phyloP scores from a whole-genome alignment of 2,888 invertebrate species.

The Tetrapedia diversipes region DNA sequence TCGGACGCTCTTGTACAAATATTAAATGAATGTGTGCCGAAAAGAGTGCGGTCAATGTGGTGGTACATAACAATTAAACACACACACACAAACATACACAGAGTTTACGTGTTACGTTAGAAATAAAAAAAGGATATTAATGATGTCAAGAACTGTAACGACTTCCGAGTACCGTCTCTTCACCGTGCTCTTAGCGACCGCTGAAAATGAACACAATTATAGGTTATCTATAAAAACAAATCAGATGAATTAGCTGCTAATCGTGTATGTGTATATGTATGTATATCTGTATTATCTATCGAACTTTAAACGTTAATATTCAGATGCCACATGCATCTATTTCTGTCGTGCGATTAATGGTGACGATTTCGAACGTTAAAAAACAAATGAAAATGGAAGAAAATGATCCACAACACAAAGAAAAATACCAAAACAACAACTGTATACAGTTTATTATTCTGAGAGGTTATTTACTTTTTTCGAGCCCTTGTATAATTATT shows the following conservation, averaged over 20 bases:
- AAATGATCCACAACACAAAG: slow-evolving; percentile 57
- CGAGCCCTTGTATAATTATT: slow-evolving; percentile 72
- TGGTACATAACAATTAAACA: slow-evolving; percentile 35
- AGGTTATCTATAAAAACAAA: slow-evolving; percentile 68
- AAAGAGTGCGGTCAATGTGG: slow-evolving; percentile 59
- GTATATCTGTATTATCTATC: slow-evolving; percentile 74
- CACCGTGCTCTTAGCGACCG: slow-evolving; percentile 71
- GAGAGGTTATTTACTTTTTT: slow-evolving; percentile 71
- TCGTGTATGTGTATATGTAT: slow-evolving; percentile 75
- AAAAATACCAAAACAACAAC: slow-evolving; percentile 66
- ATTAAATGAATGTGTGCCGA: slow-evolving; percentile 59
- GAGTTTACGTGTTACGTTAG: slow-evolving; percentile 10
- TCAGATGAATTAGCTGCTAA: slow-evolving; percentile 74
- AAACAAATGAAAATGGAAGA: slow-evolving; percentile 31
- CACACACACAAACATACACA: neutral
- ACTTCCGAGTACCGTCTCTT: slow-evolving; percentile 56
- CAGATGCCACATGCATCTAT: slow-evolving; percentile 69
- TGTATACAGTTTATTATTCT: slow-evolving; percentile 71
- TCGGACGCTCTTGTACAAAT: slow-evolving; percentile 77
- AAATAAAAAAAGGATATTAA: neutral
- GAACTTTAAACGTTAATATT: slow-evolving; percentile 71
- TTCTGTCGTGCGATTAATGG: slow-evolving; percentile 72
- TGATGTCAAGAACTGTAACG: slow-evolving; percentile 23
- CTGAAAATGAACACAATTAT: slow-evolving; percentile 63
- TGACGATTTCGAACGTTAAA: slow-evolving; percentile 70